Evolutionary conservation across 2,113 vertebrate genomes (phyloP).

Genomic region (Gopherus flavomarginatus): DNA sequence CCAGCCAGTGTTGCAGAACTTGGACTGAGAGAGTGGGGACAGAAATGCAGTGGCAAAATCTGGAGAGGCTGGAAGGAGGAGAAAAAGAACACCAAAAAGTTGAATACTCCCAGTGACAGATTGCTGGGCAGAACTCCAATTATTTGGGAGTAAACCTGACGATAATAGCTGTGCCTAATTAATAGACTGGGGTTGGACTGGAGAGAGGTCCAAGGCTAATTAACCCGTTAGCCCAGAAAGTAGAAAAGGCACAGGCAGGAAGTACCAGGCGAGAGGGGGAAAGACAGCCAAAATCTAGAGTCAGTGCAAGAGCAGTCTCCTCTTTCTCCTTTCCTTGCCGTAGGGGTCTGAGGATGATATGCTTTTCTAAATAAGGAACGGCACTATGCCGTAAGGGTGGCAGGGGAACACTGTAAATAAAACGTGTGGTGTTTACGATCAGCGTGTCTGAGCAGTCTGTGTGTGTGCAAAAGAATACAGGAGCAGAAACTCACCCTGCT

Average conservation of each 20-base stretch:
- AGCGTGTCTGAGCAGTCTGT: not conserved
- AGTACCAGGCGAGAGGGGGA: not conserved
- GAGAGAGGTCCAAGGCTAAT: not conserved
- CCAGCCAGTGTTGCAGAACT: fast-evolving
- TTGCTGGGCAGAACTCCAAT: not conserved
- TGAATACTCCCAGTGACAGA: not conserved
- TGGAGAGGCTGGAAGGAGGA: not conserved
- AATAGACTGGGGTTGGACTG: not conserved
- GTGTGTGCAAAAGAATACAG: not conserved
- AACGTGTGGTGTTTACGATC: not conserved
- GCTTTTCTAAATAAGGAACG: not conserved
- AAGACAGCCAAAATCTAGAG: not conserved
- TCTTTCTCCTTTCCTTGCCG: not conserved
- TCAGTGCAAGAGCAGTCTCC: not conserved
- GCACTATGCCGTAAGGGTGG: not conserved
- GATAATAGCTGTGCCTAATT: not conserved
- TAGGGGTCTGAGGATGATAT: not conserved
- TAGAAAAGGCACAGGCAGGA: not conserved
- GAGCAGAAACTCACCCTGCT: not conserved
- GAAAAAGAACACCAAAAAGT: not conserved
- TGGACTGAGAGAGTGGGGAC: fast-evolving
- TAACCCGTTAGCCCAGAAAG: not conserved
- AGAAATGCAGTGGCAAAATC: not conserved
- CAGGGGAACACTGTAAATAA: not conserved
- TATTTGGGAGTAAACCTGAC: not conserved